Evolutionary conservation across 2,113 vertebrate genomes (phyloP), one percentile per base, ranked within the genome.

Genomic region (Callipepla californica): DNA sequence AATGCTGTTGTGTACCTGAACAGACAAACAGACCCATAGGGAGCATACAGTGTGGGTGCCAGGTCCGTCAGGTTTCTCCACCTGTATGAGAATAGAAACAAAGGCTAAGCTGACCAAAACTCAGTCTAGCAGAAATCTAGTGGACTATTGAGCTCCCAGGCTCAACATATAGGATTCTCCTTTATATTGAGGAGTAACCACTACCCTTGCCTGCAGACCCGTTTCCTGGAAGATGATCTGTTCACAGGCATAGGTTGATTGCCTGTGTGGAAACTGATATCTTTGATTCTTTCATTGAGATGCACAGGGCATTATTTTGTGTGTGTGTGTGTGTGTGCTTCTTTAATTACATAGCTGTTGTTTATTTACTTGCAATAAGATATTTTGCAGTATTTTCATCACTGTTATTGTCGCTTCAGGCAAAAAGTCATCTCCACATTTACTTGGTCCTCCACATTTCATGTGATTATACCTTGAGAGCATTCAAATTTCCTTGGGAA

Each of bases 181-280:
- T 76, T 84, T 40, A 3, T 32, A 36, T 0, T 38, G 19, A 63
- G 18, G 2, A 3, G 6, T 42, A 76, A 51, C 2, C 3, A 16
- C 26, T 47, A 77, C 17, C 7, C 11, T 3, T 6, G 22, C 5
- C 4, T 6, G 19, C 0, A 6, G 13, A 13, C 17, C 13, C 23
- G 28, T 22, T 20, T 38, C 45, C 17, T 28, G 6, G 32, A 16
- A 32, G 6, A 6, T 38, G 44, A 28, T 11, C 48, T 28, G 18
- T 11, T 23, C 17, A 59, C 13, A 61, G 16, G 26, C 44, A 16
- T 32, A 62, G 26, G 21, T 7, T 45, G 47, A 28, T 47, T 58
- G 21, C 8, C 34, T 80, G 6, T 7, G 19, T 36, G 51, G 55
- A 25, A 51, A 38, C 2, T 38, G 38, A 16, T 32, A 73, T 14